Base-by-base conservation (phyloP, 2,888 invertebrate genomes). In the Trissolcus brochymenae region DNA sequence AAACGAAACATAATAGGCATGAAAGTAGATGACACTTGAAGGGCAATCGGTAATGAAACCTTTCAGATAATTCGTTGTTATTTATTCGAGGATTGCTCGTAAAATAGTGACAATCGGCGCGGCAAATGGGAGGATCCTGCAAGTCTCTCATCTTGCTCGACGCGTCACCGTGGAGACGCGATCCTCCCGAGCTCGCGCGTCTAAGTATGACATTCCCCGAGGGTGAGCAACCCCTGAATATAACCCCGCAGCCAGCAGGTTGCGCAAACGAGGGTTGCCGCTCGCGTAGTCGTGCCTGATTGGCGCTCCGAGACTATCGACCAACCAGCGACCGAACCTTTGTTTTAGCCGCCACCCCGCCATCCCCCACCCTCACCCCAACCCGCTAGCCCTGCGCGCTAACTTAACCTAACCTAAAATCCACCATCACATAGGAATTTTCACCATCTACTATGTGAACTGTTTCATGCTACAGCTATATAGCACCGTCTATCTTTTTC, bases 241-340 rank as follows among this genome's bases (percentile, higher is more conserved):
- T 68, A 77, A 80, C 70, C 73, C 73, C 71, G 76, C 68, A 67
- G 71, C 43, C 25, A 82, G 82, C 82, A 84, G 82, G 80, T 84
- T 80, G 84, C 83, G 82, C 82, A 81, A 82, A 81, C 84, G 83
- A 84, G 84, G 84, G 76, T 61, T 68, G 82, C 81, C 74, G 74
- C 79, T 70, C 82, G 82, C 82, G 76, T 80, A 81, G 82, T 85
- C 86, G 87, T 86, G 87, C 86, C 87, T 86, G 87, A 89, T 89
- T 89, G 88, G 88, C 86, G 88, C 85, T 84, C 81, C 83, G 82
- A 84, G 85, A 87, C 88, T 88, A 89, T 89, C 88, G 89, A 89
- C 88, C 88, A 88, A 87, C 87, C 88, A 84, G 84, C 85, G 86
- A 85, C 83, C 87, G 80, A 83, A 85, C 84, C 85, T 88, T 89